Evolutionary conservation across 2,888 invertebrate genomes (phyloP), one percentile per base, ranked within the genome.

Genomic region (Calephelis perditalis): DNA sequence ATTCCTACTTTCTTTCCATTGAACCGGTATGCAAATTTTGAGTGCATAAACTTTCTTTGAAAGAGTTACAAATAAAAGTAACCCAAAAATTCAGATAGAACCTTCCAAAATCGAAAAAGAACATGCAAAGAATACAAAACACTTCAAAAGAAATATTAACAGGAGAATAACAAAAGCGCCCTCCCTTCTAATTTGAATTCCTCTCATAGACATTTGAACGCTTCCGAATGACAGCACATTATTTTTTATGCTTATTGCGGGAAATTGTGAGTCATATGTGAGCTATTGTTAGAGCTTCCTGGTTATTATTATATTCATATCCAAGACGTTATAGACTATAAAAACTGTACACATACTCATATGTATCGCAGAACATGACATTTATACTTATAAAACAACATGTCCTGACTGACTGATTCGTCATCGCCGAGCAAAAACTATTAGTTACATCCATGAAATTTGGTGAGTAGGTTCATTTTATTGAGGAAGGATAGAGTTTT

Each of bases 191-290:
- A 52, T 52, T 52, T 52, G 52, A 52, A 52, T 52, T 52, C 52
- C 35, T 52, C 52, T 52, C 52, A 52, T 26, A 35, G 52, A 52
- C 52, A 52, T 26, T 52, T 52, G 35, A 52, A 35, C 52, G 52
- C 52, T 52, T 52, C 52, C 35, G 52, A 52, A 52, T 52, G 52
- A 52, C 52, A 26, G 26, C 49, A 52, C 52, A 52, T 52, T 52
- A 52, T 7, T 52, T 52, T 52, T 52, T 52, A 52, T 52, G 52
- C 35, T 11, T 11, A 35, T 52, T 10, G 35, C 52, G 10, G 52
- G 52, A 52, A 52, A 52, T 52, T 52, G 35, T 52, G 52, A 52
- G 26, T 52, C 52, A 52, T 52, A 35, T 36, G 35, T 52, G 35
- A 35, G 35, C 52, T 35, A 52, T 35, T 52, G 5, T 35, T 11